Evolutionary conservation across 2,797 vertebrate species (phyloP).

Genomic region (Echeneis naucrates): DNA sequence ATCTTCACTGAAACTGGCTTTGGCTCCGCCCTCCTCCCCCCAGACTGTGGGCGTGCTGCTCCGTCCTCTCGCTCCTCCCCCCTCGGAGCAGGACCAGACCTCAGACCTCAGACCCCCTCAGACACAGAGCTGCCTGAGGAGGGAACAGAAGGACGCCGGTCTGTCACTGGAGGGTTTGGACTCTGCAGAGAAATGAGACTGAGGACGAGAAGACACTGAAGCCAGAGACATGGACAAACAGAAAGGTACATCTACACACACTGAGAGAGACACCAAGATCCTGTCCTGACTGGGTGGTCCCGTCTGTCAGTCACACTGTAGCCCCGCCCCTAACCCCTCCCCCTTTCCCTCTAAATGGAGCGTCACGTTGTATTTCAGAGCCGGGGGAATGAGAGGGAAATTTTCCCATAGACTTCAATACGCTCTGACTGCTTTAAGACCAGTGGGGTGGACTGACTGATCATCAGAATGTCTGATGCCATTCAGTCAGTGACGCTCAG

Average conservation of each 20-base stretch:
- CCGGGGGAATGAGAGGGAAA: no score
- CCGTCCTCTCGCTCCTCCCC: constrained; percentile 39
- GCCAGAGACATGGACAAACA: constrained; percentile 80
- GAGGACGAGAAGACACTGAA: constrained; percentile 39
- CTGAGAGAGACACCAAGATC: background rate
- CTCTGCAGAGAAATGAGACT: constrained; percentile 39
- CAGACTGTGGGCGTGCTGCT: background rate
- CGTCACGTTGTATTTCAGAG: no score
- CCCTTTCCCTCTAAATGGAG: no score
- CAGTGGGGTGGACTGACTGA: no score
- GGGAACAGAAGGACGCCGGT: constrained; percentile 1
- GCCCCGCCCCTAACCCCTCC: no score
- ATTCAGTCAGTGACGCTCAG: background rate
- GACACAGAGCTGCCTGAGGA: constrained; percentile 15
- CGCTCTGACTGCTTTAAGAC: no score
- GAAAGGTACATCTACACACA: constrained; percentile 72
- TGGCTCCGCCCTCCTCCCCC: no score
- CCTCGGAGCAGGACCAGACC: constrained; percentile 1
- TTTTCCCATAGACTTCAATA: no score
- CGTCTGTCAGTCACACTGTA: no score
- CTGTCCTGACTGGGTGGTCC: no score
- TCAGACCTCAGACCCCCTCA: constrained; percentile 20
- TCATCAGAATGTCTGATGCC: no score
- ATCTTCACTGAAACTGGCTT: no score
- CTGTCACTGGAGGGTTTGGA: constrained; percentile 4